phyloP scores from a whole-genome alignment of 2,113 vertebrate species.

The Phaethon lepturus region DNA sequence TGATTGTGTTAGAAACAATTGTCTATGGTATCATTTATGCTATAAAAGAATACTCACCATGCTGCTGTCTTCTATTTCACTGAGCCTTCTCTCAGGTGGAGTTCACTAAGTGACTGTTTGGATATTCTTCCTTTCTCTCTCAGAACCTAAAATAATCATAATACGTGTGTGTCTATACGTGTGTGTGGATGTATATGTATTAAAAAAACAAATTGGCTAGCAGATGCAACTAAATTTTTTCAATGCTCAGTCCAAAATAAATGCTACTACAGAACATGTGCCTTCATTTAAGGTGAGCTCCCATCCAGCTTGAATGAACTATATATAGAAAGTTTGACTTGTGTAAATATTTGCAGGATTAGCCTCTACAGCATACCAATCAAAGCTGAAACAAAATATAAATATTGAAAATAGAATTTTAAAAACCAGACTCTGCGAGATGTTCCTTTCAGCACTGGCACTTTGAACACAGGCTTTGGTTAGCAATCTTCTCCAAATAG shows the following conservation, averaged over 20 bases:
- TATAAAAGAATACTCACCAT: constrained; percentile 46
- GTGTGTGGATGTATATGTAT: not conserved
- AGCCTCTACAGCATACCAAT: not conserved
- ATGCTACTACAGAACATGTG: not conserved
- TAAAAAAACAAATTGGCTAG: not conserved
- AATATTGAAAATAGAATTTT: not conserved
- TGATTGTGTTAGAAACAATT: not conserved
- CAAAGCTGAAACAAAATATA: not conserved
- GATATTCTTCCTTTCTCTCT: not conserved
- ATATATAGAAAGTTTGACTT: not conserved
- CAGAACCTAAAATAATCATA: constrained; percentile 44
- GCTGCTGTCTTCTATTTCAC: not conserved
- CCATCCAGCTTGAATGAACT: not conserved
- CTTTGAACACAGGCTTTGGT: not conserved
- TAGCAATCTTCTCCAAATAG: not conserved
- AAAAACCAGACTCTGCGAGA: not conserved
- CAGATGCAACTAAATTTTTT: not conserved
- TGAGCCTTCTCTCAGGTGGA: not conserved
- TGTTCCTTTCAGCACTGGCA: not conserved
- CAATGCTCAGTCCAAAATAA: not conserved
- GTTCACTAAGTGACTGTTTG: not conserved
- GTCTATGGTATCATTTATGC: not conserved
- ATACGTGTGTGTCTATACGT: not conserved
- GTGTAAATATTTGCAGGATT: constrained; percentile 13
- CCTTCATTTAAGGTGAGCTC: not conserved